Conservation (phyloP, 2,113 vertebrate genomes). For the Gambusia holbrooki region DNA sequence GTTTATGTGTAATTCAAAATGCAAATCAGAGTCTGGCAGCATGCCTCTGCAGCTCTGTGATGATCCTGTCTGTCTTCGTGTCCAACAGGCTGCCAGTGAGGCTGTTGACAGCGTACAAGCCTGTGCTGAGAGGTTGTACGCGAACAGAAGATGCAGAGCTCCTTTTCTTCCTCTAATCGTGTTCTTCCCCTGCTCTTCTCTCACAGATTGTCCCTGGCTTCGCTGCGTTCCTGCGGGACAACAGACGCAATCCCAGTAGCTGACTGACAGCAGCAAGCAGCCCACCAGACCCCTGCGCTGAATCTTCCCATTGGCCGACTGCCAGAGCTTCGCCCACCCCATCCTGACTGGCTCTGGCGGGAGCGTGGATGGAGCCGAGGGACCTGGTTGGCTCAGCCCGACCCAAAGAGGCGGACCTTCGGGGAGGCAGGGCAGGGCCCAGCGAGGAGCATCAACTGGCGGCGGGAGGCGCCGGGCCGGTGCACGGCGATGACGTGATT, state of each 20-base stretch:
- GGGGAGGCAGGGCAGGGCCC: conserved; percentile 84
- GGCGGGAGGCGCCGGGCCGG: conserved; percentile 77
- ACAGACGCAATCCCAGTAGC: conserved; percentile 72
- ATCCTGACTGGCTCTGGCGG: conserved; percentile 74
- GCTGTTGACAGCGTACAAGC: conserved; percentile 48
- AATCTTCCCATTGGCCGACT: conserved; percentile 68
- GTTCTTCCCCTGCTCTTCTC: conserved; percentile 59
- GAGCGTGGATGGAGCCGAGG: conserved; percentile 92
- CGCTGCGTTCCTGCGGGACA: conserved; percentile 69
- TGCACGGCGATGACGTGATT: conserved; percentile 89
- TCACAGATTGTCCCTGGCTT: conserved; percentile 73
- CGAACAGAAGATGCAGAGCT: conserved; percentile 25
- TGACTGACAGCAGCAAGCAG: conserved; percentile 58
- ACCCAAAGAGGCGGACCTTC: conserved; percentile 88
- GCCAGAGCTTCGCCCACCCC: conserved; percentile 72
- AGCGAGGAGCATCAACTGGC: conserved; percentile 87
- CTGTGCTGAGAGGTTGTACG: conserved; percentile 32
- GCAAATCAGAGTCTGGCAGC: conserved; percentile 49
- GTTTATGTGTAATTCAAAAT: conserved; percentile 49
- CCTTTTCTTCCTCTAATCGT: conserved; percentile 40
- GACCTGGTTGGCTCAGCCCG: conserved; percentile 87
- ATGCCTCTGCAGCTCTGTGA: conserved; percentile 41
- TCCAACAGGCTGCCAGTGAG: conserved; percentile 45
- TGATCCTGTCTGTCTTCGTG: conserved; percentile 37
- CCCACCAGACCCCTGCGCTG: conserved; percentile 55